phyloP scores from a whole-genome alignment of 1,140 invertebrate genomes.

The Cherax quadricarinatus region DNA sequence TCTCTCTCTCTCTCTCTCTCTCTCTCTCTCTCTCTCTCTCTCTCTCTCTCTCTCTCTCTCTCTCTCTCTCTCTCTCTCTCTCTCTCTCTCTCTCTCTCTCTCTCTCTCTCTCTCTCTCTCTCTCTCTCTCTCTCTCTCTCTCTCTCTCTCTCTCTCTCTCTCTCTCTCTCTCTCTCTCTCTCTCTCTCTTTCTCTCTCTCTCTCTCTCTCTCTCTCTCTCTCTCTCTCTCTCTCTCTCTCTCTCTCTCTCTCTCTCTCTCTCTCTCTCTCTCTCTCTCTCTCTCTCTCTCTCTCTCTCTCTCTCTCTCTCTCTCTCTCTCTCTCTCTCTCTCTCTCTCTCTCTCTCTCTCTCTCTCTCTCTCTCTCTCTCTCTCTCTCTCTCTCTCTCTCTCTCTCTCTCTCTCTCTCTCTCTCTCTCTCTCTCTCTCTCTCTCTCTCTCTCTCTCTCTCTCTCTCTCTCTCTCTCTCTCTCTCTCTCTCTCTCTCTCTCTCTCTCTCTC shows the following conservation, averaged over 20 bases:
- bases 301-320: neutral
- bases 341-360: neutral
- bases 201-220: neutral
- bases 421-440: too few relatives aligned
- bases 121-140: neutral
- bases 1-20: neutral
- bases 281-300: neutral
- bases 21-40: neutral
- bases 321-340: neutral
- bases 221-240: neutral
- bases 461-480: constrained; percentile 10
- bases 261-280: neutral
- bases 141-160: neutral
- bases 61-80: neutral
- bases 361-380: neutral
- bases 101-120: neutral
- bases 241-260: neutral
- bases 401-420: neutral
- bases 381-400: neutral
- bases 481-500: constrained; percentile 10
- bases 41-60: neutral
- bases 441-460: too few relatives aligned
- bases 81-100: neutral
- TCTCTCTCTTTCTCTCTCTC: neutral
- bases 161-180: neutral